Evolutionary conservation across 1,140 invertebrate species (phyloP).

Genomic region (Grapholita molesta): DNA sequence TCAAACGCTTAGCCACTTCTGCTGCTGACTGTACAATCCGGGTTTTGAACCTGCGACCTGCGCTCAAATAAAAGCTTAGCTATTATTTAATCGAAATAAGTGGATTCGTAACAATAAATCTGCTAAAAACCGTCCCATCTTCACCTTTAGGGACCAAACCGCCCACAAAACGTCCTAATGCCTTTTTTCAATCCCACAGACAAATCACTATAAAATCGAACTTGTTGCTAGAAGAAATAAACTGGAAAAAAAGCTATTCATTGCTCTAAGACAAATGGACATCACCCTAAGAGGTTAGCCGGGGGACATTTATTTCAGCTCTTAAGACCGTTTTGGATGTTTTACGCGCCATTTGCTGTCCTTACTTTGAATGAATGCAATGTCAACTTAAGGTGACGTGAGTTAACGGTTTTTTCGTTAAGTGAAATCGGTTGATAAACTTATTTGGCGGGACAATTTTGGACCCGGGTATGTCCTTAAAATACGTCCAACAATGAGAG

Average conservation of each 20-base stretch:
- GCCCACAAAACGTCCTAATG: neutral
- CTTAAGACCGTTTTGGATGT: neutral
- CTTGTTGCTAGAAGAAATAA: slow-evolving; percentile 9
- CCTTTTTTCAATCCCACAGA: neutral
- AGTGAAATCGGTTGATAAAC: neutral
- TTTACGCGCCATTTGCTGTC: neutral
- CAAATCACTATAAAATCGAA: slow-evolving; percentile 1
- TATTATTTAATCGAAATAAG: neutral
- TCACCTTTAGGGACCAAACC: neutral
- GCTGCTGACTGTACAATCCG: no score
- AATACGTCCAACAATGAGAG: no score
- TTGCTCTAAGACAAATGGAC: neutral
- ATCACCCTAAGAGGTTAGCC: neutral
- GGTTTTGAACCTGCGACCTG: no score
- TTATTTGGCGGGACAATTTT: no score
- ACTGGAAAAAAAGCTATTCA: neutral
- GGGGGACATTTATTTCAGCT: slow-evolving; percentile 1
- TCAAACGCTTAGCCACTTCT: no score
- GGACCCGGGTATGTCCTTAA: no score
- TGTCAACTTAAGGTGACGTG: neutral
- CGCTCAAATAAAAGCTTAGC: no score
- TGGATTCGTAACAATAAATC: neutral
- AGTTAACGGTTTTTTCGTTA: neutral
- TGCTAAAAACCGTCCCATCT: neutral
- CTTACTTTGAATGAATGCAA: slow-evolving; percentile 3